Conservation (phyloP, 2,113 vertebrate species). For the Melierax canorus region DNA sequence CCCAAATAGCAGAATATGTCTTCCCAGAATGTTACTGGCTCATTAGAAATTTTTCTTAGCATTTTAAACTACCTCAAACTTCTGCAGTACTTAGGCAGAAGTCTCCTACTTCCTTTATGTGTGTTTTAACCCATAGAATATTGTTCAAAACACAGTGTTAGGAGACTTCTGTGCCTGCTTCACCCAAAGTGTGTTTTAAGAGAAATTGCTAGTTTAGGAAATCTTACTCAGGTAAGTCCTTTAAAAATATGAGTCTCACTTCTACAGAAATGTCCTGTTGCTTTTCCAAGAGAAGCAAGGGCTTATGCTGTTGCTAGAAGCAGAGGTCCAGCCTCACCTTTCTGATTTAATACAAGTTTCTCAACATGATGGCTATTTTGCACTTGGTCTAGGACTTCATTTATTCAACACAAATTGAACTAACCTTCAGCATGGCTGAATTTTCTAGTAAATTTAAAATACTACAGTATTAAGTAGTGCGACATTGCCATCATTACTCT, state of each 20-base stretch:
- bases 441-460: background rate
- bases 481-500: background rate
- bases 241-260: background rate
- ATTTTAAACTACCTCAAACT: background rate
- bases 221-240: background rate
- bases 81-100: background rate
- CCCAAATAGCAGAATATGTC: background rate
- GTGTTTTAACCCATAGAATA: background rate
- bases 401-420: background rate
- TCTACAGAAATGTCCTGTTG: background rate
- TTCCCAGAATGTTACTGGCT: background rate
- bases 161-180: background rate
- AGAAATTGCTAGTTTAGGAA: background rate
- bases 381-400: background rate
- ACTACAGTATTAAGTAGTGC: background rate
- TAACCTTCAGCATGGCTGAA: background rate
- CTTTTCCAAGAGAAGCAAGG: background rate
- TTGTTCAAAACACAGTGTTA: background rate
- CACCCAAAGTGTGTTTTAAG: background rate
- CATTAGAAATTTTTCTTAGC: background rate
- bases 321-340: background rate
- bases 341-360: background rate
- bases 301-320: background rate
- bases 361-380: background rate
- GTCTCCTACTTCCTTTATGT: background rate